Conservation (phyloP, 2,113 vertebrate species). For the Chamaea fasciata region DNA sequence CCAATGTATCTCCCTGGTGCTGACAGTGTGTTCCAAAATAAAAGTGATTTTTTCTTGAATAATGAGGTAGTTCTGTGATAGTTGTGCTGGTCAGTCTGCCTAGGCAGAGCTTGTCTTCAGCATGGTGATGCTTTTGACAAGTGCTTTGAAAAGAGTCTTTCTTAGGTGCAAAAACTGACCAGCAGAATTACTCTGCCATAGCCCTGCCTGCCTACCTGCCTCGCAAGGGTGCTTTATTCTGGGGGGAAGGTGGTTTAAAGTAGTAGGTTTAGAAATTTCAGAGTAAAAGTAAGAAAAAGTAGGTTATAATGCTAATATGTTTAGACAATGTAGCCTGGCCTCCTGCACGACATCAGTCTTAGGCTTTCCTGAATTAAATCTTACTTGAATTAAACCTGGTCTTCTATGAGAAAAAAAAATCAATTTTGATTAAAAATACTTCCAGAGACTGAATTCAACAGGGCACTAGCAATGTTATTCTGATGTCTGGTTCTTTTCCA, state of each 20-base stretch:
- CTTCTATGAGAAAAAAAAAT: neutral
- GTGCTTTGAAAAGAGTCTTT: neutral
- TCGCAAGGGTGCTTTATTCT: neutral
- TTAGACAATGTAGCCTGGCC: neutral
- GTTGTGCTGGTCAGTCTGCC: neutral
- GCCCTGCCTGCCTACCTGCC: neutral
- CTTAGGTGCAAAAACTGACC: neutral
- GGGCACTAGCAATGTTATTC: neutral
- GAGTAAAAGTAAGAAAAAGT: neutral
- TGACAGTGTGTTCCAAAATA: constrained; percentile 23
- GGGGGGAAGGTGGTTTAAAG: neutral
- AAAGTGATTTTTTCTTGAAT: constrained; percentile 15
- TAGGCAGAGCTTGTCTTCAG: neutral
- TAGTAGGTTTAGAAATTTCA: neutral
- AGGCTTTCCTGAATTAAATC: neutral
- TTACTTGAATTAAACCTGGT: neutral
- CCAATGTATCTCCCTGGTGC: neutral
- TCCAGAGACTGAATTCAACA: neutral
- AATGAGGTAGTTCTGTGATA: neutral
- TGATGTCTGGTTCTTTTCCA: neutral
- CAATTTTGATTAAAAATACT: neutral
- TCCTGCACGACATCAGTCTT: neutral
- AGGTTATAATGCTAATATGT: neutral
- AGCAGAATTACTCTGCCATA: neutral
- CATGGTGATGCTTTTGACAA: neutral